phyloP scores from a whole-genome alignment of 2,113 vertebrate species.

The Felis chaus region DNA sequence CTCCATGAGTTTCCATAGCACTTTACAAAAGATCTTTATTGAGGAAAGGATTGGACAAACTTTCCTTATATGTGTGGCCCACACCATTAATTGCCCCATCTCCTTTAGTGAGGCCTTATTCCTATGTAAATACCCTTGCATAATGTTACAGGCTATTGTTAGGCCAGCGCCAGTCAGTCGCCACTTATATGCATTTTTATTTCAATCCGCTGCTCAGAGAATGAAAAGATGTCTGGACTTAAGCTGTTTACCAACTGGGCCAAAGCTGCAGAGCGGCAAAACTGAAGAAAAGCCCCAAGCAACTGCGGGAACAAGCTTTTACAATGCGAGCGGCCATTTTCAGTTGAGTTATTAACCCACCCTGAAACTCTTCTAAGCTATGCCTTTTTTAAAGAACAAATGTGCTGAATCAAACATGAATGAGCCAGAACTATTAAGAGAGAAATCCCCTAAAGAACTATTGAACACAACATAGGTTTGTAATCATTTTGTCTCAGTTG shows the following conservation, averaged over 20 bases:
- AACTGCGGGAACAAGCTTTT: constrained; percentile 82
- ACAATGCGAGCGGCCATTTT: constrained; percentile 89
- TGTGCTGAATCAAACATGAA: constrained; percentile 86
- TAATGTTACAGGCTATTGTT: constrained; percentile 90
- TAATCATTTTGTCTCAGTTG: constrained; percentile 85
- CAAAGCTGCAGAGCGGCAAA: constrained; percentile 86
- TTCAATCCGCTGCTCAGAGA: constrained; percentile 86
- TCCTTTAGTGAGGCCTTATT: constrained; percentile 87
- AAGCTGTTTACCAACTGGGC: constrained; percentile 91
- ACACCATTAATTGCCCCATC: constrained; percentile 86
- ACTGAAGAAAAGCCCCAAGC: constrained; percentile 86
- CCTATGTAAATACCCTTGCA: constrained; percentile 92
- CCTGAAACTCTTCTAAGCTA: constrained; percentile 88
- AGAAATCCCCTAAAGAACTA: constrained; percentile 87
- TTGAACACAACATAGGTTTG: constrained; percentile 85
- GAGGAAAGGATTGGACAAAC: constrained; percentile 86
- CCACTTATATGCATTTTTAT: constrained; percentile 89
- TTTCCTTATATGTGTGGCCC: constrained; percentile 87
- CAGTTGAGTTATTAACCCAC: constrained; percentile 89
- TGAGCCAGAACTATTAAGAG: constrained; percentile 86
- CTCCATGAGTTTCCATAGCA: constrained; percentile 86
- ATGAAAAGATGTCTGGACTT: constrained; percentile 90
- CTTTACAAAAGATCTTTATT: constrained; percentile 87
- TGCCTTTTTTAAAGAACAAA: constrained; percentile 87
- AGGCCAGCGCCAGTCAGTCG: constrained; percentile 87